Conservation (phyloP, 2,113 vertebrate species). For the Strix uralensis region DNA sequence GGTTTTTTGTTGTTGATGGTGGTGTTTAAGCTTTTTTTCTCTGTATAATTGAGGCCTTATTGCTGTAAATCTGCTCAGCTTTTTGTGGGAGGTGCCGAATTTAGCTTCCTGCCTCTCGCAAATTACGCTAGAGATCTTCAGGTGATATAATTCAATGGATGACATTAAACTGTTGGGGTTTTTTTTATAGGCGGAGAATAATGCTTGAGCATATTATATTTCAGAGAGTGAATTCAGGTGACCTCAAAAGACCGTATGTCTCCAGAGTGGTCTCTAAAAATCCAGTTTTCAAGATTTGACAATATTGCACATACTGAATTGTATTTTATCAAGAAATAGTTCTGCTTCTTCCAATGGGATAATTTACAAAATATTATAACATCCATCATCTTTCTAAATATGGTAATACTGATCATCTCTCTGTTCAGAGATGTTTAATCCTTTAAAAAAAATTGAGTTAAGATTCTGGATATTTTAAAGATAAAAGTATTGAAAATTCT, state of each 20-base stretch:
- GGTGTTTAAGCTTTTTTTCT: neutral
- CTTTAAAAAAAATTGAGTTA: neutral
- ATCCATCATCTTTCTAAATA: neutral
- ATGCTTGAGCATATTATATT: neutral
- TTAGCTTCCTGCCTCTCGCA: neutral
- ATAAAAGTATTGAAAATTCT: neutral
- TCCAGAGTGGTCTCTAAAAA: neutral
- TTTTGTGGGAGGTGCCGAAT: neutral
- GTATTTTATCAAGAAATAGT: neutral
- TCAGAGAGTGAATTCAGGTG: constrained; percentile 7
- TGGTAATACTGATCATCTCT: neutral
- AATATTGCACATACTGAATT: neutral
- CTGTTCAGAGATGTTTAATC: neutral
- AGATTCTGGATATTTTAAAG: neutral
- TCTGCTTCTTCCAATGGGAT: neutral
- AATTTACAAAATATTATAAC: neutral
- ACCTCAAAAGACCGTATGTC: neutral
- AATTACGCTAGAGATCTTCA: neutral
- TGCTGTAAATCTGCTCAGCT: neutral
- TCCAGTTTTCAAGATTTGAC: neutral
- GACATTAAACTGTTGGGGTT: neutral
- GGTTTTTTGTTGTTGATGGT: neutral
- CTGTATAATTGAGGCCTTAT: neutral
- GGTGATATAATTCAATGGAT: neutral
- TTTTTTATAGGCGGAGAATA: neutral